phyloP scores from a whole-genome alignment of 2,113 vertebrate species.

The Callopanchax toddi region DNA sequence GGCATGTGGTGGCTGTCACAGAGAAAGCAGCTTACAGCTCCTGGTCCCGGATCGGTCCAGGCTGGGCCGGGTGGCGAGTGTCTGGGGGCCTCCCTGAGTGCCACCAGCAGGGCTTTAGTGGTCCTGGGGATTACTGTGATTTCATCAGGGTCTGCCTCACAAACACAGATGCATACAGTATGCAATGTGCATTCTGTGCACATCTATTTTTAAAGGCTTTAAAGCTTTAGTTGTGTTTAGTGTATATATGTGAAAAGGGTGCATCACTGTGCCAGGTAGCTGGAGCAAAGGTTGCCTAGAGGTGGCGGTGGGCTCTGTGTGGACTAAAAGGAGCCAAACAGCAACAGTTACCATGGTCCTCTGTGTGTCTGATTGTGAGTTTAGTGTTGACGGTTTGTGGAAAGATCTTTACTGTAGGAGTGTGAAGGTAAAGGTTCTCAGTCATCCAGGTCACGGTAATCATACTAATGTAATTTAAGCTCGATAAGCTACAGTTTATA shows the following conservation, averaged over 20 bases:
- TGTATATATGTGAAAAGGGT: not conserved
- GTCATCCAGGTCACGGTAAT: too few relatives aligned
- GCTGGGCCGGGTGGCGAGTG: constrained; percentile 49
- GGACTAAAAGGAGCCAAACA: constrained; percentile 54
- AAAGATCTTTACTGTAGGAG: too few relatives aligned
- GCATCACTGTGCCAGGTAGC: constrained; percentile 6
- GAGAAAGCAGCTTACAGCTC: constrained; percentile 75
- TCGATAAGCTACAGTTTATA: too few relatives aligned
- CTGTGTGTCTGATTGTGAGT: constrained; percentile 7
- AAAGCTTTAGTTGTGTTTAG: not conserved
- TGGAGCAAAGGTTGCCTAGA: constrained; percentile 48
- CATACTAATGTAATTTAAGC: too few relatives aligned
- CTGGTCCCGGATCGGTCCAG: constrained; percentile 55
- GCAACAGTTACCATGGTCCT: constrained; percentile 76
- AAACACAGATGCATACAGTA: constrained; percentile 31
- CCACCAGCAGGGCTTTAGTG: constrained; percentile 70
- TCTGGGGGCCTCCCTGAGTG: constrained; percentile 68
- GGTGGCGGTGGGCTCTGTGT: constrained; percentile 48
- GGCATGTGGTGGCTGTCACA: constrained; percentile 73
- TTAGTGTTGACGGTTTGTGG: too few relatives aligned
- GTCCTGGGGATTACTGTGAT: constrained; percentile 65
- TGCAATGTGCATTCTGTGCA: constrained; percentile 8
- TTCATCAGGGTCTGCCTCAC: constrained; percentile 54
- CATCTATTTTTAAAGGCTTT: not conserved
- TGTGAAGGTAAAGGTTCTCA: too few relatives aligned